phyloP scores from a whole-genome alignment of 2,888 invertebrate species.

The Macaria liturata region DNA sequence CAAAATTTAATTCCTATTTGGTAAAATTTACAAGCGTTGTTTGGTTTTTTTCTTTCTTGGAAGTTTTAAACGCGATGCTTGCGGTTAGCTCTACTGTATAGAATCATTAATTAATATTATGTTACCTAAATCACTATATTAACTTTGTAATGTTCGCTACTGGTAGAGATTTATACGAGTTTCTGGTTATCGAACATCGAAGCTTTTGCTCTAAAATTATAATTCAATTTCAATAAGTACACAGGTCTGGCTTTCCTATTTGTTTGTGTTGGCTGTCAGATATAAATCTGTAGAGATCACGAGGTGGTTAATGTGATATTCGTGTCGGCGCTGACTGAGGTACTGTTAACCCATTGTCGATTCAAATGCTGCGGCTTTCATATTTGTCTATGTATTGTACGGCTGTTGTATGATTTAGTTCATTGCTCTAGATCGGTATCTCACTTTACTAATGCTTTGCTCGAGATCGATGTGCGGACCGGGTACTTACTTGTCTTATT shows the following conservation, averaged over 20 bases:
- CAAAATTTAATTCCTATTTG: slow-evolving; percentile 11
- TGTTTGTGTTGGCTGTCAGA: slow-evolving; percentile 61
- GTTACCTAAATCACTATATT: too few relatives aligned
- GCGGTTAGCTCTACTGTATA: too few relatives aligned
- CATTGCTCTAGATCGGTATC: slow-evolving; percentile 49
- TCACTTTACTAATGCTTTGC: slow-evolving; percentile 36
- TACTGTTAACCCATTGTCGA: slow-evolving; percentile 80
- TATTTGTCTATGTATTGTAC: slow-evolving; percentile 65
- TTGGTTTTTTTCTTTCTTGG: slow-evolving; percentile 4
- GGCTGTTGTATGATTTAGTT: slow-evolving; percentile 62
- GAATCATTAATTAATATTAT: too few relatives aligned
- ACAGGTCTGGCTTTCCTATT: slow-evolving; percentile 29
- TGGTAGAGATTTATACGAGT: too few relatives aligned
- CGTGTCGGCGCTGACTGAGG: slow-evolving; percentile 74
- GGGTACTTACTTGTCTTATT: slow-evolving; percentile 2
- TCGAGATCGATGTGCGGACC: slow-evolving; percentile 19
- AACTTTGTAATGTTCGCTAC: too few relatives aligned
- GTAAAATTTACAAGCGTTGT: slow-evolving; percentile 11
- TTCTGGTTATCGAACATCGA: too few relatives aligned
- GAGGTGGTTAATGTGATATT: slow-evolving; percentile 81
- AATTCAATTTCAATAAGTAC: slow-evolving; percentile 18
- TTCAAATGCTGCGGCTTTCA: slow-evolving; percentile 65
- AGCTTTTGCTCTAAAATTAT: too few relatives aligned
- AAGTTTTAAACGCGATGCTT: background rate
- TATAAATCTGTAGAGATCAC: slow-evolving; percentile 79